phyloP scores from a whole-genome alignment of 2,888 invertebrate species.

The Tetheella fluctuosa region DNA sequence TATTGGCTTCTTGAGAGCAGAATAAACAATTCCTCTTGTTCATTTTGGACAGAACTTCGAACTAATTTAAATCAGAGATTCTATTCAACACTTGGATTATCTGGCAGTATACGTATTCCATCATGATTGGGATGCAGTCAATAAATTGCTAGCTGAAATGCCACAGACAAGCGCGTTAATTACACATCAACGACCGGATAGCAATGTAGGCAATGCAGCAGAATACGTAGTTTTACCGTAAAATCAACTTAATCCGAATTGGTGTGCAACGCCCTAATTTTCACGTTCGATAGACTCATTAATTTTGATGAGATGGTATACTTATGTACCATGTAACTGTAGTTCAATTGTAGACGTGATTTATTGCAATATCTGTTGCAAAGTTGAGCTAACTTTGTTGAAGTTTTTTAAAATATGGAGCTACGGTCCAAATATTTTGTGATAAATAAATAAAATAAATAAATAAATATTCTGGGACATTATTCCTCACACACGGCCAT shows the following conservation, averaged over 20 bases:
- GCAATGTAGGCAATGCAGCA: conserved; percentile 26
- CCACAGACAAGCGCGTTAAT: conserved; percentile 26
- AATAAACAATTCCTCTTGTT: too few relatives aligned
- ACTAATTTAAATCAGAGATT: too few relatives aligned
- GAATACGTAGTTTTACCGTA: conserved; percentile 16
- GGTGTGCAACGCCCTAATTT: conserved; percentile 5
- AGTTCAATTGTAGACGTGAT: background rate
- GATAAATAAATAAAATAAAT: too few relatives aligned
- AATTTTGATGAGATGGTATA: conserved; percentile 1
- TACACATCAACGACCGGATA: conserved; percentile 30
- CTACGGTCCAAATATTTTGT: background rate
- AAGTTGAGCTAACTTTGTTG: background rate
- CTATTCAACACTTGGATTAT: background rate
- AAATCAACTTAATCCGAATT: background rate
- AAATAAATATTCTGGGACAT: too few relatives aligned
- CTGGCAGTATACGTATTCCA: background rate
- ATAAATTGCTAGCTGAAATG: conserved; percentile 35
- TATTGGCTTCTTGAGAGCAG: too few relatives aligned
- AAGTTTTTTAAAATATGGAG: background rate
- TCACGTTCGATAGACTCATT: conserved; percentile 3
- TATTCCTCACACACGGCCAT: too few relatives aligned
- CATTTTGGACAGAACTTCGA: too few relatives aligned
- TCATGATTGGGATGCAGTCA: conserved; percentile 20
- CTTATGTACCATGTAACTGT: background rate
- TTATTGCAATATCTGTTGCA: background rate